A percentile compares a stretch with the other conserved stretches of the same genome.
phyloP scores from a whole-genome alignment of 2,888 invertebrate genomes.

The Rotaria sp. region DNA sequence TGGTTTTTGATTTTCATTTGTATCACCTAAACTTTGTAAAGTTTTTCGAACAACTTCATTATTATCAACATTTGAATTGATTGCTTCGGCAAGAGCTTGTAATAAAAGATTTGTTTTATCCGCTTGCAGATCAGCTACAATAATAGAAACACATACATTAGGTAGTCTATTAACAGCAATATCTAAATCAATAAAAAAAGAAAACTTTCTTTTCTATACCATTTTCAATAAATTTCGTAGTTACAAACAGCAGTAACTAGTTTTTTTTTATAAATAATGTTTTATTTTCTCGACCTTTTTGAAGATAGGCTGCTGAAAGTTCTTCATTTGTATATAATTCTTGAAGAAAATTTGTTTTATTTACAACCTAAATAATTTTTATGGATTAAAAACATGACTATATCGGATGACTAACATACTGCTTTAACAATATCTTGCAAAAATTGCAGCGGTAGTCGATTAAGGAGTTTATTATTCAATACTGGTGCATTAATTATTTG shows the following conservation, averaged over 20 bases:
- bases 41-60: constrained; percentile 54
- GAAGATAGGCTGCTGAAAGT: constrained; percentile 73
- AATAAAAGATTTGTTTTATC: constrained; percentile 84
- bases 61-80: constrained; percentile 53
- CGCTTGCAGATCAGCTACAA: constrained; percentile 89
- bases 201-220: background rate
- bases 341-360: constrained; percentile 76
- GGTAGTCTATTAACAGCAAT: constrained; percentile 63
- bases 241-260: constrained; percentile 71
- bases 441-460: constrained; percentile 90
- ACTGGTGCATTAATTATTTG: constrained; percentile 85
- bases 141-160: constrained; percentile 74
- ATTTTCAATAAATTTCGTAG: constrained; percentile 50
- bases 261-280: constrained; percentile 75
- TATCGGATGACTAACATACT: constrained; percentile 61
- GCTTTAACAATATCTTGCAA: constrained; percentile 81
- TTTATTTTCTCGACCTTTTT: constrained; percentile 70
- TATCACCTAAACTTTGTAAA: constrained; percentile 46
- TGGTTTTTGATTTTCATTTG: constrained; percentile 28
- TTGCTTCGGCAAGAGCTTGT: constrained; percentile 66
- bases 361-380: constrained; percentile 65
- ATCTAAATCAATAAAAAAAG: constrained; percentile 55
- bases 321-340: constrained; percentile 75
- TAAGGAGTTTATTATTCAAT: constrained; percentile 79
- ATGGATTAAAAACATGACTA: background rate